phyloP scores from a whole-genome alignment of 1,140 invertebrate genomes.

The Atta cephalotes region DNA sequence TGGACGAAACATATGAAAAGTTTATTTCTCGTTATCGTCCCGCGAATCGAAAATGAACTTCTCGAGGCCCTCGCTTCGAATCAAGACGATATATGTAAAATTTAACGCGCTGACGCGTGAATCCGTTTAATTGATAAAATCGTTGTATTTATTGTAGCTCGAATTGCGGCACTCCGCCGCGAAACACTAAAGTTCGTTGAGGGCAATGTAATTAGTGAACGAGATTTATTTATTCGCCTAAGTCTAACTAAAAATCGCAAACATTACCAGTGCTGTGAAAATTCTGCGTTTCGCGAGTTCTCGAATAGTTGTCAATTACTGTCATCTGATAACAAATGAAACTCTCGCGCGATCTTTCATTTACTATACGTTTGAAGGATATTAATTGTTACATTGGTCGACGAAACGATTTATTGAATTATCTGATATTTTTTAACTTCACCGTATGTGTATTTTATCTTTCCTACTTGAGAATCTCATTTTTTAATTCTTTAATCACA shows the following conservation, averaged over 20 bases:
- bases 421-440: background rate
- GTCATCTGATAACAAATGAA: background rate
- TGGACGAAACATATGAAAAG: background rate
- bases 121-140: constrained; percentile 70
- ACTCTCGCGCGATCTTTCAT: background rate
- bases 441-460: no score
- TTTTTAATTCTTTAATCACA: no score
- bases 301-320: constrained; percentile 1
- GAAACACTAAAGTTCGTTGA: constrained; percentile 38
- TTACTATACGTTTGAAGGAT: background rate
- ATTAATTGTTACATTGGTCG: background rate
- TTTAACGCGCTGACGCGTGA: background rate
- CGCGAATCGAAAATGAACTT: background rate
- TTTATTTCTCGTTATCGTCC: background rate
- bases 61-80: constrained; percentile 13
- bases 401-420: background rate
- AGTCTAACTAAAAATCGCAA: constrained; percentile 68
- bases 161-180: constrained; percentile 15
- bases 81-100: constrained; percentile 12
- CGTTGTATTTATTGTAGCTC: constrained; percentile 82
- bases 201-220: constrained; percentile 72
- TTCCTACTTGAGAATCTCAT: no score
- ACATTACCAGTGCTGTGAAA: constrained; percentile 71
- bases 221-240: constrained; percentile 76
- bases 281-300: constrained; percentile 65